Conservation (phyloP, 2,113 vertebrate genomes). For the Scatophagus argus region DNA sequence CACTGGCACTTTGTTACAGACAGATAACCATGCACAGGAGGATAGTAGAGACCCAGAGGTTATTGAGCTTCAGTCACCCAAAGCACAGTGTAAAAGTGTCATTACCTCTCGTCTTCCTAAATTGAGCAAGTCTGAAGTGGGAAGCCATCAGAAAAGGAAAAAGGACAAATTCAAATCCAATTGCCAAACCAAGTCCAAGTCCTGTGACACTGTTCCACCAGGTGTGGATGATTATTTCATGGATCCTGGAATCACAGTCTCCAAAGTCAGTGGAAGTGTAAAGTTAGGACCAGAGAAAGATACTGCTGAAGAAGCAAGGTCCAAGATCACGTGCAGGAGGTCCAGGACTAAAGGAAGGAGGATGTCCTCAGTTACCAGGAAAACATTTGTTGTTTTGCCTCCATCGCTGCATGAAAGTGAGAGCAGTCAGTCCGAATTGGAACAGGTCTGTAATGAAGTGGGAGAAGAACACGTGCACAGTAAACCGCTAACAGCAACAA, state of each 20-base stretch:
- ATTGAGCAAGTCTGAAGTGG: conserved; percentile 18
- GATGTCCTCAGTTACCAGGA: conserved; percentile 22
- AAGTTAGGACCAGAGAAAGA: not conserved
- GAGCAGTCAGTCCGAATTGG: not conserved
- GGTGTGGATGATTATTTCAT: conserved; percentile 62
- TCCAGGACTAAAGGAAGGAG: conserved; percentile 47
- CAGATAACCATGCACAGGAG: not conserved
- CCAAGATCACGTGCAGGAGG: conserved; percentile 54
- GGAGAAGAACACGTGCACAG: not conserved
- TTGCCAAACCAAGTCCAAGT: not conserved
- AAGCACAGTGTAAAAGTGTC: conserved; percentile 18
- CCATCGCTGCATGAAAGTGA: not conserved
- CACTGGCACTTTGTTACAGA: not conserved
- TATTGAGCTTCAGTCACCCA: not conserved
- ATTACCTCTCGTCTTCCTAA: conserved; percentile 64
- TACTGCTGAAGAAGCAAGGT: not conserved
- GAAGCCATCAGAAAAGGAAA: conserved; percentile 22
- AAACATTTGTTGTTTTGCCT: conserved; percentile 18
- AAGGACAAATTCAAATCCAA: not conserved
- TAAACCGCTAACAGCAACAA: not conserved
- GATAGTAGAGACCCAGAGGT: not conserved
- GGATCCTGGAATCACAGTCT: conserved; percentile 19
- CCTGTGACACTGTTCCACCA: not conserved
- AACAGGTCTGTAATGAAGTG: not conserved
- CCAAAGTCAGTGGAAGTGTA: not conserved